A percentile compares a stretch with the other conserved stretches of the same genome.
phyloP scores from a whole-genome alignment of 2,113 vertebrate genomes.

The Polypterus senegalus region DNA sequence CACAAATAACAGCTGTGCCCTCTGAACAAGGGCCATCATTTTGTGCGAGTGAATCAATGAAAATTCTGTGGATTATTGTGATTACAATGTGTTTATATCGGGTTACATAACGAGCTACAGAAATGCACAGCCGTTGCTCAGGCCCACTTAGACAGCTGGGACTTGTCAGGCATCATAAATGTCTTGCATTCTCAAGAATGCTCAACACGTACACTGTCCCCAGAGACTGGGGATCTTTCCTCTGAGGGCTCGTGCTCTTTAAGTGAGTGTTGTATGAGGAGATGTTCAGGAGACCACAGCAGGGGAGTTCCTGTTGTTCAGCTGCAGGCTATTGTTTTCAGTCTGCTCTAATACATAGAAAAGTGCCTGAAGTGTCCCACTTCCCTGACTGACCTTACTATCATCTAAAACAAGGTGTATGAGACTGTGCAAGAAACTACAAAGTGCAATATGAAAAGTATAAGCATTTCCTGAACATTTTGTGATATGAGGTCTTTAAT shows the following conservation, averaged over 20 bases:
- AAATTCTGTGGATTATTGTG: constrained; percentile 21
- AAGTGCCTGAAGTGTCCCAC: too few relatives aligned
- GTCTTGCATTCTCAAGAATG: constrained; percentile 1
- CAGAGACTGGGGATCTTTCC: constrained; percentile 1
- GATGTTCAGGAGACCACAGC: neutral
- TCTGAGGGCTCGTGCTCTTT: neutral
- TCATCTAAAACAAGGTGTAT: too few relatives aligned
- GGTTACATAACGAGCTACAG: constrained; percentile 13
- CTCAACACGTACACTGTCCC: neutral
- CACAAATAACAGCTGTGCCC: constrained; percentile 20
- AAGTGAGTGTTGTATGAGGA: constrained; percentile 4
- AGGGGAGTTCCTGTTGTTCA: neutral
- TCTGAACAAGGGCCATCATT: neutral
- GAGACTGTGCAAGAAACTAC: too few relatives aligned
- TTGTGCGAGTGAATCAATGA: neutral
- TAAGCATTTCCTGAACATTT: too few relatives aligned
- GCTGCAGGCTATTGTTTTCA: neutral
- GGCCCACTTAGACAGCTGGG: neutral
- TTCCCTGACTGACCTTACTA: too few relatives aligned
- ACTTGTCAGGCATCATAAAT: constrained; percentile 3
- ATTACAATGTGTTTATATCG: constrained; percentile 14
- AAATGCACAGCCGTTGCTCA: rapidly evolving
- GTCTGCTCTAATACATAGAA: too few relatives aligned
- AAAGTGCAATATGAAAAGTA: too few relatives aligned
- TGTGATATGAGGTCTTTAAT: too few relatives aligned